These are phyloP conservation scores for Toxotes lorentzi DNA, from an alignment of 2,797 vertebrate species.

Conservation along the genomic window DNA sequence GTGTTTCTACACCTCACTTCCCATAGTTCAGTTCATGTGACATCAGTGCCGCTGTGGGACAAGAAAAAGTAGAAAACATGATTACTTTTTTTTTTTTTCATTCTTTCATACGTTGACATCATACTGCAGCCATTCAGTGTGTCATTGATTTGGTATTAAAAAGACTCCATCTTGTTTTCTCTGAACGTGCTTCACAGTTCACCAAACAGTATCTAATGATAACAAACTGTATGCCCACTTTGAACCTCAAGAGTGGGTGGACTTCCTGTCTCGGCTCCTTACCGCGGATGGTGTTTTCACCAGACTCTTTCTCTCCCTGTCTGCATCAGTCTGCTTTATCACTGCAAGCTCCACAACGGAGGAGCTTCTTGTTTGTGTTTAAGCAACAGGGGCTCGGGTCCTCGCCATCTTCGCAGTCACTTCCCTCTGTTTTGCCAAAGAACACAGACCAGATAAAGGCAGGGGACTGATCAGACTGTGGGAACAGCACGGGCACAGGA, in stretches of 20 bases:
- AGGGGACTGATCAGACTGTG: conserved; percentile 85
- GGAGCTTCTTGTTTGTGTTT: conserved; percentile 71
- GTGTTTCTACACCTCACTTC: neutral
- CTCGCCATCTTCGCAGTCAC: conserved; percentile 88
- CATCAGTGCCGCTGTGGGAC: neutral
- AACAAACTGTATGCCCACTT: conserved; percentile 59
- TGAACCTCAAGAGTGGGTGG: conserved; percentile 69
- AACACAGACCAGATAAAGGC: conserved; percentile 89
- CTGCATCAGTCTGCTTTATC: conserved; percentile 72
- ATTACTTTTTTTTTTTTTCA: too few relatives aligned
- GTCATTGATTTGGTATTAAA: neutral
- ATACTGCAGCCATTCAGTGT: neutral
- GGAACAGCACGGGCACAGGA: conserved; percentile 87
- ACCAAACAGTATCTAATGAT: conserved; percentile 61
- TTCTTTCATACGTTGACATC: neutral
- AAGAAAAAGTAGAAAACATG: neutral
- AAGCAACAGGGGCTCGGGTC: conserved; percentile 76
- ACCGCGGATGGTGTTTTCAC: conserved; percentile 62
- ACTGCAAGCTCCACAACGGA: conserved; percentile 47
- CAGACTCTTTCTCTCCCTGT: conserved; percentile 46
- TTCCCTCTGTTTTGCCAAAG: conserved; percentile 93
- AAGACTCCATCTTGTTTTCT: neutral
- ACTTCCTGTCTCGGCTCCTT: conserved; percentile 82
- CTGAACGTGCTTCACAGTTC: conserved; percentile 23
- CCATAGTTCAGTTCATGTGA: neutral